These are phyloP conservation scores for Tenebrosternarchus preto DNA, from an alignment of 2,113 vertebrate species.

Conservation along the genomic window DNA sequence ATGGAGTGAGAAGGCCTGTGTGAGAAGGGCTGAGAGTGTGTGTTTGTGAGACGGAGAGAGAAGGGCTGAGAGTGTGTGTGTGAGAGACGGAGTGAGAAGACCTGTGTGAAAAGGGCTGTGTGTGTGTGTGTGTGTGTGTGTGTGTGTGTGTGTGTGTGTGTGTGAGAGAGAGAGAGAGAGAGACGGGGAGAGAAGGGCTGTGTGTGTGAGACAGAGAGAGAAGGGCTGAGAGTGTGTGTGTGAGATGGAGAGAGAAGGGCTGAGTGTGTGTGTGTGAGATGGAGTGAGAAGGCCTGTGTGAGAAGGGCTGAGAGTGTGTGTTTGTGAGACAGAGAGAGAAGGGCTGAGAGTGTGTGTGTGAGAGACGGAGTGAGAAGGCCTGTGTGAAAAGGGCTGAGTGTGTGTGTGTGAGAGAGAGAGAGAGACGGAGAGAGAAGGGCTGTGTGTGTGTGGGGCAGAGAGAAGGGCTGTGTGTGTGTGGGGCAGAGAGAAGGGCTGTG, in stretches of 20 bases:
- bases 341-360: constrained; percentile 29
- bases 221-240: constrained; percentile 11
- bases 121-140: constrained; percentile 40
- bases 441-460: no score
- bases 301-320: constrained; percentile 37
- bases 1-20: constrained; percentile 24
- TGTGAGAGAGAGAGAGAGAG: constrained; percentile 14
- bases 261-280: constrained; percentile 31
- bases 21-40: constrained; percentile 36
- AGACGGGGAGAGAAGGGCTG: no score
- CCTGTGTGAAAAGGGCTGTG: constrained; percentile 34
- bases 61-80: constrained; percentile 18
- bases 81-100: constrained; percentile 20
- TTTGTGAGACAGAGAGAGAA: no score
- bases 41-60: no score
- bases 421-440: no score
- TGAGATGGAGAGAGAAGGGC: no score
- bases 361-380: constrained; percentile 32
- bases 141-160: constrained; percentile 26
- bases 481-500: no score
- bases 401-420: constrained; percentile 18
- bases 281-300: constrained; percentile 45
- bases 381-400: constrained; percentile 36
- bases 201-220: constrained; percentile 38
- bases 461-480: constrained; percentile 35